phyloP scores from a whole-genome alignment of 2,113 vertebrate genomes.

The Monopterus albus region DNA sequence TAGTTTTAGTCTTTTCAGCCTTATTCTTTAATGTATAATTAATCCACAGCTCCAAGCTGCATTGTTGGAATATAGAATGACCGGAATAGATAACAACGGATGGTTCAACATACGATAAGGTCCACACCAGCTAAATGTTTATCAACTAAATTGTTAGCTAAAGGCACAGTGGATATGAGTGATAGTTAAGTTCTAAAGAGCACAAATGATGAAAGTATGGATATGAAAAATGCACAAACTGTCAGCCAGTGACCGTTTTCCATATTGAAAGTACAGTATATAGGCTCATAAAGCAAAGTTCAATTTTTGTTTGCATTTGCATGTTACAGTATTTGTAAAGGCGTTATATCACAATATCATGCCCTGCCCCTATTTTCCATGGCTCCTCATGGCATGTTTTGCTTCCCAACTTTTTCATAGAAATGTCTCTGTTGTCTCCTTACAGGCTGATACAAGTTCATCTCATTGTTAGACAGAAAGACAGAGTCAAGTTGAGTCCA shows the following conservation, averaged over 20 bases:
- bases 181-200: neutral
- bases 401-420: neutral
- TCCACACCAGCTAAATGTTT: too few species aligned
- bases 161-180: neutral
- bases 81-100: too few species aligned
- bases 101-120: too few species aligned
- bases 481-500: neutral
- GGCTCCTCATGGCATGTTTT: neutral
- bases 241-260: neutral
- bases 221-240: neutral
- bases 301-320: too few species aligned
- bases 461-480: constrained; percentile 5
- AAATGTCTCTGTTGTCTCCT: constrained; percentile 15
- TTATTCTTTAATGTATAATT: too few species aligned
- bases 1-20: too few species aligned
- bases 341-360: neutral
- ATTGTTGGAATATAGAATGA: too few species aligned
- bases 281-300: constrained; percentile 1
- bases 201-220: neutral
- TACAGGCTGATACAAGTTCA: neutral
- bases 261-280: too few species aligned
- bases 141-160: neutral
- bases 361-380: neutral
- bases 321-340: too few species aligned
- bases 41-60: too few species aligned